Evolutionary conservation across 2,797 vertebrate genomes (phyloP).

Genomic region (Australoheros facetus): DNA sequence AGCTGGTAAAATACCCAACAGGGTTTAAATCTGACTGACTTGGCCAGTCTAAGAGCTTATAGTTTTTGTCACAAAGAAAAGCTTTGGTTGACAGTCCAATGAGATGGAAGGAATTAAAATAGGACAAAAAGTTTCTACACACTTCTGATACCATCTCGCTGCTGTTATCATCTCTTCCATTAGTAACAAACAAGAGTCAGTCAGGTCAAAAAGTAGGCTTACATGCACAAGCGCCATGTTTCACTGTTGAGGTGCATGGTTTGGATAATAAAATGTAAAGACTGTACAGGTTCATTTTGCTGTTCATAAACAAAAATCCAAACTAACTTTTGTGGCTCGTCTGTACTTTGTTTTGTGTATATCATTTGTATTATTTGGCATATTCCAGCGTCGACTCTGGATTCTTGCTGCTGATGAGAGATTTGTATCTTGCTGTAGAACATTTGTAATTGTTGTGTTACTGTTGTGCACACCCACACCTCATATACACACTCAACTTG

Average conservation of each 20-base stretch:
- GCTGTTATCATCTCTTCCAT: not conserved
- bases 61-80: not conserved
- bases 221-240: not conserved
- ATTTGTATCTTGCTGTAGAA: not conserved
- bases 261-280: not conserved
- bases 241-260: too few species aligned
- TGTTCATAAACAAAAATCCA: not conserved
- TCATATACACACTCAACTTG: not conserved
- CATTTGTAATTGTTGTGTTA: not conserved
- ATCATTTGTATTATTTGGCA: not conserved
- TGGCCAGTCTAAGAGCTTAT: not conserved
- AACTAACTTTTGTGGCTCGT: too few species aligned
- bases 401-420: not conserved
- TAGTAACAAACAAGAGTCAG: not conserved
- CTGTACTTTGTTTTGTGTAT: too few species aligned
- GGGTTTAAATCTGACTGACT: not conserved
- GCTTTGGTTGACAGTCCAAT: not conserved
- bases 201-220: not conserved
- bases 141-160: not conserved
- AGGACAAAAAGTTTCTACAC: not conserved
- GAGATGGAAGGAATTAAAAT: not conserved
- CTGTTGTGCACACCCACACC: not conserved
- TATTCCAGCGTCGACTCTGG: not conserved
- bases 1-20: not conserved
- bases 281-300: not conserved